A percentile compares a stretch with the other conserved stretches of the same genome.
Conservation (phyloP, 2,797 vertebrate species). For the Megaceryle alcyon region DNA sequence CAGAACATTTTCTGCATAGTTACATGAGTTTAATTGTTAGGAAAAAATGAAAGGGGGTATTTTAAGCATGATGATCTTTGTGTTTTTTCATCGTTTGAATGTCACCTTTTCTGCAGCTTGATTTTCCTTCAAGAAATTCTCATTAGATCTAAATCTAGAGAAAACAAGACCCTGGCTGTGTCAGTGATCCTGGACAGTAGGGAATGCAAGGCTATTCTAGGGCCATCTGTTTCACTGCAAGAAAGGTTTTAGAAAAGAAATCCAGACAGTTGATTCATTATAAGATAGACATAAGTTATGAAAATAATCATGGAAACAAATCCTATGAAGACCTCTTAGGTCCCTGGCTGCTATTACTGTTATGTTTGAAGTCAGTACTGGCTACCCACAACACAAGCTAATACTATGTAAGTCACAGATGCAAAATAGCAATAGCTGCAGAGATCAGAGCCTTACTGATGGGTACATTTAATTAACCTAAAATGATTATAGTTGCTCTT, state of each 20-base stretch:
- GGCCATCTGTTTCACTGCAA: constrained; percentile 5
- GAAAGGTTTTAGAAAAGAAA: constrained; percentile 28
- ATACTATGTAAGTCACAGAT: neutral
- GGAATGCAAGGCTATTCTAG: neutral
- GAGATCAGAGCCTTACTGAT: neutral
- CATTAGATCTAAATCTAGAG: neutral
- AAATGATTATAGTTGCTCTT: neutral
- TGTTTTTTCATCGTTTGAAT: neutral
- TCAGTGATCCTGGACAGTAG: neutral
- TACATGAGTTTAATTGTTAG: neutral
- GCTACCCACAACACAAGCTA: neutral
- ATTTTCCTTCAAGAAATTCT: neutral
- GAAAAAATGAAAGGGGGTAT: neutral
- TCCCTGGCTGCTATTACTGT: neutral
- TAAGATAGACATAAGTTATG: constrained; percentile 28
- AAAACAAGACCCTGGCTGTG: neutral
- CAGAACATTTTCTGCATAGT: neutral
- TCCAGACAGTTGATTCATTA: constrained; percentile 33
- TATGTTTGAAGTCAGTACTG: constrained; percentile 17
- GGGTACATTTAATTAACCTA: neutral
- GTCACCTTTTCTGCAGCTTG: neutral
- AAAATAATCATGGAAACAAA: constrained; percentile 22
- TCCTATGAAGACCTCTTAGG: neutral
- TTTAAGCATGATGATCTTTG: neutral
- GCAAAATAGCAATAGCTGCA: neutral